phyloP scores from a whole-genome alignment of 2,888 invertebrate genomes.

The Hemaris fuciformis region DNA sequence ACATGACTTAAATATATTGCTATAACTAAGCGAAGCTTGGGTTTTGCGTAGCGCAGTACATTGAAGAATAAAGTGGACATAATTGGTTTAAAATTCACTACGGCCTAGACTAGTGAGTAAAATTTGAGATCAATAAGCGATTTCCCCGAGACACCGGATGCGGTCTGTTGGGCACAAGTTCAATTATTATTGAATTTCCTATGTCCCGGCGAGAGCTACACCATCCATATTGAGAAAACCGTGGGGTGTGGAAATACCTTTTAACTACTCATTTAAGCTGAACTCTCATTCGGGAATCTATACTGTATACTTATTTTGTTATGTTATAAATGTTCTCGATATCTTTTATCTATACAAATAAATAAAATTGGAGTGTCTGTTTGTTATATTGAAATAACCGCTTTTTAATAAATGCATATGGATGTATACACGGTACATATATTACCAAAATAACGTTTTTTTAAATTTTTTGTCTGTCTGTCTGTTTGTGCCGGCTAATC shows the following conservation, averaged over 20 bases:
- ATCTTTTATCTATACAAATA: no score
- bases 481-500: no score
- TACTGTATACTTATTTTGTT: not conserved
- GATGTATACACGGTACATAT: no score
- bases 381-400: no score
- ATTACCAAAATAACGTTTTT: no score
- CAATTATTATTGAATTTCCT: conserved; percentile 77
- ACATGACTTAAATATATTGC: not conserved
- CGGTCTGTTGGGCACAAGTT: conserved; percentile 65
- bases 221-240: conserved; percentile 17
- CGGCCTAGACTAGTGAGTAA: conserved; percentile 26
- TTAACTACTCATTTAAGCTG: conserved; percentile 25
- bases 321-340: no score
- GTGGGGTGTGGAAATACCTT: conserved; percentile 35
- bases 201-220: conserved; percentile 40
- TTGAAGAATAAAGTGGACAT: not conserved
- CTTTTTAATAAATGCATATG: no score
- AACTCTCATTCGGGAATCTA: not conserved
- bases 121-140: conserved; percentile 67
- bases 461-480: no score
- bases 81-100: conserved; percentile 3
- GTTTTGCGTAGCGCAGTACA: not conserved
- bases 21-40: not conserved
- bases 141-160: conserved; percentile 72
- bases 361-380: no score